Conservation (phyloP, 1,140 invertebrate genomes). For the Thereuonema tuberculata region DNA sequence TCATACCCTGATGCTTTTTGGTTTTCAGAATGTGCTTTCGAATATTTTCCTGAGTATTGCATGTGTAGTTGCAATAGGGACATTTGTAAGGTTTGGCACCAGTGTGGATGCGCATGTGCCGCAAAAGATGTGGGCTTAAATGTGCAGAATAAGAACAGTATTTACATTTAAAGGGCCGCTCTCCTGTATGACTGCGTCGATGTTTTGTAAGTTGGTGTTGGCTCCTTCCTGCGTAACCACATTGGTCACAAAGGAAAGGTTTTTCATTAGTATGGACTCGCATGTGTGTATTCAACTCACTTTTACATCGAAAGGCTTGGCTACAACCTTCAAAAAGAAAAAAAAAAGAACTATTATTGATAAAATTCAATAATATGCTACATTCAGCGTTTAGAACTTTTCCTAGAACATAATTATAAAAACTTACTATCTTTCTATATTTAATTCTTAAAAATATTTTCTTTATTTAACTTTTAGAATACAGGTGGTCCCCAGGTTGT, state of each 20-base stretch:
- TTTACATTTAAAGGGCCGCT: slow-evolving; percentile 44
- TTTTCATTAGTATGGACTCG: slow-evolving; percentile 32
- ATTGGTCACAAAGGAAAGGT: slow-evolving; percentile 45
- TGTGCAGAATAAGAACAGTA: slow-evolving; percentile 49
- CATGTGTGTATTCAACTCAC: slow-evolving; percentile 39
- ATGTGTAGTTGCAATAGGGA: slow-evolving; percentile 60
- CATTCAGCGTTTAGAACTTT: too few species aligned
- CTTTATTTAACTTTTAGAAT: too few species aligned
- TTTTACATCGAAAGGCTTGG: slow-evolving; percentile 36
- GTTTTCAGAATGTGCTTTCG: slow-evolving; percentile 71
- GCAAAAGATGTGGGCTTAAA: slow-evolving; percentile 23
- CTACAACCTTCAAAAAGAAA: slow-evolving; percentile 20
- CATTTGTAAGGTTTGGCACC: slow-evolving; percentile 34
- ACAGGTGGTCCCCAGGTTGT: too few species aligned
- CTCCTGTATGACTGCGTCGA: slow-evolving; percentile 34
- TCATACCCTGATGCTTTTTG: slow-evolving; percentile 55
- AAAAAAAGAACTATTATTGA: background rate
- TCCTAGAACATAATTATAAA: too few species aligned
- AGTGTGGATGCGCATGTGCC: slow-evolving; percentile 25
- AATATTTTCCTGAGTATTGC: slow-evolving; percentile 71
- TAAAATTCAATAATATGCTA: too few species aligned
- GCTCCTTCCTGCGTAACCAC: slow-evolving; percentile 47
- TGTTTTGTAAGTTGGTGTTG: slow-evolving; percentile 46
- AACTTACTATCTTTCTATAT: too few species aligned
- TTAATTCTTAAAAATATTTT: background rate